Evolutionary conservation across 2,888 invertebrate genomes (phyloP).

Genomic region (Diaprepes abbreviatus): DNA sequence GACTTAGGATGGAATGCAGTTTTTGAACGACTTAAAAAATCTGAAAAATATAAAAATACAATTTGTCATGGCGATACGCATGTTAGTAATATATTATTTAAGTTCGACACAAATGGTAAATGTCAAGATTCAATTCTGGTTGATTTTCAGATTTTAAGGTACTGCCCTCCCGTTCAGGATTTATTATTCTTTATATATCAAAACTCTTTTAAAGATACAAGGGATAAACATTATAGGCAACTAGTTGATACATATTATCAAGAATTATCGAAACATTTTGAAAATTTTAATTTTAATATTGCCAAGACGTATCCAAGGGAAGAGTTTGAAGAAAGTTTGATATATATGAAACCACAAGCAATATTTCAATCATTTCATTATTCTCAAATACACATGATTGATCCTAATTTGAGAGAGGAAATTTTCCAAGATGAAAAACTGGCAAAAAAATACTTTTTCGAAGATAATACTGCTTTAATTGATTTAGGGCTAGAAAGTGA

Average conservation of each 20-base stretch:
- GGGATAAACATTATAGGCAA: conserved; percentile 50
- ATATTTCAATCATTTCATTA: conserved; percentile 47
- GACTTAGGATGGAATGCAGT: neutral
- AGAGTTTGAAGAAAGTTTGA: conserved; percentile 51
- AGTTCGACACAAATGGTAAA: conserved; percentile 35
- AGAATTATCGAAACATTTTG: conserved; percentile 50
- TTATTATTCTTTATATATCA: conserved; percentile 64
- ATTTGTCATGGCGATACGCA: conserved; percentile 61
- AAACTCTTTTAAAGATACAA: conserved; percentile 49
- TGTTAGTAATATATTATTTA: conserved; percentile 58
- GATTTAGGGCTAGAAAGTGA: conserved; percentile 24
- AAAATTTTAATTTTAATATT: conserved; percentile 49
- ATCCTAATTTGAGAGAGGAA: conserved; percentile 50
- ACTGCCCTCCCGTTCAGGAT: conserved; percentile 77
- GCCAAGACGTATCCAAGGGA: conserved; percentile 51
- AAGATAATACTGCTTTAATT: neutral
- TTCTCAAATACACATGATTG: conserved; percentile 45
- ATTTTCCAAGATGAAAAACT: conserved; percentile 50
- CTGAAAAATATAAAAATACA: conserved; percentile 63
- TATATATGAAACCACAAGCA: conserved; percentile 52
- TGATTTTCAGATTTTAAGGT: conserved; percentile 65
- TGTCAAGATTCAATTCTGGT: conserved; percentile 58
- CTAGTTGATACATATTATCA: conserved; percentile 54
- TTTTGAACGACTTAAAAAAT: conserved; percentile 54
- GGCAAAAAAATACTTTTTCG: conserved; percentile 12